Evolutionary conservation across 2,797 vertebrate species (phyloP), one percentile per base, ranked within the genome.

Genomic region (Siniperca obscura): DNA sequence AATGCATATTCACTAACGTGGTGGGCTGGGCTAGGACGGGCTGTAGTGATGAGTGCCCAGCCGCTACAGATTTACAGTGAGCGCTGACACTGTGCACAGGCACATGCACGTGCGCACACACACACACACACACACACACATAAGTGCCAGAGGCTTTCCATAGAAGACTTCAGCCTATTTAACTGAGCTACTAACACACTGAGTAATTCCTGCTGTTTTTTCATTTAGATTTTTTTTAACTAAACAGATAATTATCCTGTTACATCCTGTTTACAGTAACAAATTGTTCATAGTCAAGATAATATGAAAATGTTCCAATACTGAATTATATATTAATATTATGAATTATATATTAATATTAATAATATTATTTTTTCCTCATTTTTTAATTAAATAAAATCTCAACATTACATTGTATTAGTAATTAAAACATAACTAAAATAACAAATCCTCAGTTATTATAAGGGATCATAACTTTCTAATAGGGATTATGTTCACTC

Each of bases 1-100:
- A 92, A 95, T 94, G 91, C 93, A 95, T 95, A 94, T 95, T 94
- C 91, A 94, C 93, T 93, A 93, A 93, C 79, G 36, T 69, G 85
- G 86, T 91, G 92, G 94, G 90, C 75, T 50, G 91, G 91, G 87
- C 83, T 77, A 77, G 86, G 75, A 70, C 36, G 78, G 81, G 83
- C 75, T 60, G 66, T 57, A 34, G 86, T 93, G 88, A 90, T 87
- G 89, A 90, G 90, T 85, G 78, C 82, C 87, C 86, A 86, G 88
- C 81, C 38, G 62, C 64, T 87, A 83, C 86, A 91, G 87, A 92
- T 94, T 92, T 93, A 89, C 91, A 88, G 67, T 85, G 82, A 70
- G 72, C 2, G 65, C 74, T 87, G 91, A 90, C 86, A 88, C 30
- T 42, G 73, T 86, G 70, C 75, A 71, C 50, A 4, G 42, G 59